Percentiles rank a stretch among this genome's conserved stretches.
Evolutionary conservation across 92 coral and sea anemone genomes (phyloP).

Genomic region (Parazoanthus atlanticus): DNA sequence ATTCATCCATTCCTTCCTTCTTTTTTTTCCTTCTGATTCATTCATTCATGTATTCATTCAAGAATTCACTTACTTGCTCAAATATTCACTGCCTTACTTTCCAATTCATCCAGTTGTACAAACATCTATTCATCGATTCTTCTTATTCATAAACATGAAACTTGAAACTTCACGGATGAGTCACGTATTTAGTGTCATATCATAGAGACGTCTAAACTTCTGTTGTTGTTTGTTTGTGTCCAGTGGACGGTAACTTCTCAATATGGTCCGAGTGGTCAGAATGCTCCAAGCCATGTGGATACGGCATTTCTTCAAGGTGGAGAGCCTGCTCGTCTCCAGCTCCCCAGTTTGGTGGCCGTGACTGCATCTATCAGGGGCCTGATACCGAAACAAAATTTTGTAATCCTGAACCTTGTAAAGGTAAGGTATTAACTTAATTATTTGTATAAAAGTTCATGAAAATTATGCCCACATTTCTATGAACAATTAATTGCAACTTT

Average conservation of each 20-base stretch:
- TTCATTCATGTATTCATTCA: not conserved
- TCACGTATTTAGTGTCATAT: not conserved
- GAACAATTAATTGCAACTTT: not conserved
- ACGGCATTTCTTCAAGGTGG: constrained; percentile 38
- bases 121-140: not conserved
- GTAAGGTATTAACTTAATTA: not conserved
- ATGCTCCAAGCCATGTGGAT: constrained; percentile 39
- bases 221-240: not conserved
- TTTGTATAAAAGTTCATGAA: not conserved
- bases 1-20: not conserved
- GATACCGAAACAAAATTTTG: constrained; percentile 44
- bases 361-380: constrained; percentile 29
- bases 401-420: constrained; percentile 33
- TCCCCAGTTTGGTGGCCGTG: constrained; percentile 45
- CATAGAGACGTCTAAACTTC: not conserved
- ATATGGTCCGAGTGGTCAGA: constrained; percentile 35
- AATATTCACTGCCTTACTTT: not conserved
- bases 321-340: constrained; percentile 36
- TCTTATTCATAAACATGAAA: too few species aligned
- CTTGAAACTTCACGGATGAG: not conserved
- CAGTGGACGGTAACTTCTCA: constrained; percentile 36
- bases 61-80: too few species aligned
- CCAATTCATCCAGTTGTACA: not conserved
- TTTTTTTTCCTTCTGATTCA: too few species aligned
- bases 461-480: not conserved